Evolutionary conservation across 37 sponge, comb jelly and placozoan species (phyloP), one percentile per base, ranked within the genome.

Genomic region (Lycopodina hypogea): DNA sequence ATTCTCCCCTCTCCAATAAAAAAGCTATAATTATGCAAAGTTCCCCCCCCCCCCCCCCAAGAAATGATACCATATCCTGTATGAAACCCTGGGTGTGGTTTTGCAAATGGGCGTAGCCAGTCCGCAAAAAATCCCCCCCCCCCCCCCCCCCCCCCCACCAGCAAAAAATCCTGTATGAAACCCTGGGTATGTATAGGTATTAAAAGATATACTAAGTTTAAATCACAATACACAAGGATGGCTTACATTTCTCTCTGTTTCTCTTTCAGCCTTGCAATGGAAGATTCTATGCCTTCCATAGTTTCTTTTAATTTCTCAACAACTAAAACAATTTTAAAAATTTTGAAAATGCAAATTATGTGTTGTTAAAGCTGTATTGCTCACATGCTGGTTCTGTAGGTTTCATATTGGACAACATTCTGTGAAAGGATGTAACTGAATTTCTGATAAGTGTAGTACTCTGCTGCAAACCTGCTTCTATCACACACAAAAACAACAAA

Each of bases 241-340:
- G n/a, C 34, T 81, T 65, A 94, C 93, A 83, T 38, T 63, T 78
- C 81, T 51, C 83, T 77, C 19, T 94, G 94, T 24, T 81, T 83
- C 32, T 85, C 88, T 78, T 94, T 94, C 63, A 94, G 88, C 18
- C 38, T 18, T 34, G 68, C 29, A 21, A 94, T 74, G 28, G 90
- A 71, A 23, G 55, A 29, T 77, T 94, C 95, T 38, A 85, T 92
- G 3, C 82, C 82, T 59, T 94, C 95, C 94, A 94, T 84, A 6
- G 77, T 48, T 59, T 72, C 64, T 32, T 88, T 90, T 28, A 94
- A 41, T 56, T 65, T 81, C 29, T 91, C 88, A 3, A 88, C 83
- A 81, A 67, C 93, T 89, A 35, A 6, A 52, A 23, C 36, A 33
- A 35, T 36, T 33, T 68, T 9, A 30, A 38, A 36, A 30, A 68